Base-by-base conservation (phyloP, 2,113 vertebrate species). In the Suncus etruscus region DNA sequence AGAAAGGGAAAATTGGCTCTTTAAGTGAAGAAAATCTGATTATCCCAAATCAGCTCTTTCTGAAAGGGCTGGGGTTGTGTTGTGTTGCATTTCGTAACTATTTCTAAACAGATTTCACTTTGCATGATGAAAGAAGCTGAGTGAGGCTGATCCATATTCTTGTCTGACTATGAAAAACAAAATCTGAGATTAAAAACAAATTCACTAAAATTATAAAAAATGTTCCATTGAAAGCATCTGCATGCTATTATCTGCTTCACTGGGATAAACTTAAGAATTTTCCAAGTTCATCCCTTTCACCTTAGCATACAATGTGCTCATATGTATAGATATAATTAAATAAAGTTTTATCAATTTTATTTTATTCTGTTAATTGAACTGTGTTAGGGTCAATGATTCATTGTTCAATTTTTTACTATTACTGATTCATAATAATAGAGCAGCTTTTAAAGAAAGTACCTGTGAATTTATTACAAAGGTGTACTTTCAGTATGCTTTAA, bases 11-110 rank as follows among this genome's bases (percentile, higher is more conserved):
- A 94, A 93, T 79, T 73, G 77, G 75, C 39, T 93, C 58, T n/a
- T 82, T 84, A 84, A 95, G 27, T 89, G 74, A 89, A 89, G 66
- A 74, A 94, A 96, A 97, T 90, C 77, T 95, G 90, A 94, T 94
- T 93, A 89, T 50, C 58, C 47, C 24, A 86, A 81, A 82, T 94
- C 8, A 8, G 50, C 75, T 90, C 32, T 82, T 76, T 91, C 74
- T 54, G n/a, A 78, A 85, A 66, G 18, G 24, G 48, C 58, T 6
- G n/a, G 11, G 54, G 58, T 20, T 6, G 14, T 0, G 0, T 68
- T 65, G 6, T 51, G 27, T 20, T 61, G 27, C 22, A 58, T 78
- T 75, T 84, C 39, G 90, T 93, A 88, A 93, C 81, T 27, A 68
- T 89, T 79, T 84, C 31, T 70, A 88, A 72, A 66, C 76, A 87